Base-by-base conservation (phyloP, 2,797 vertebrate genomes). In the Balearica regulorum region DNA sequence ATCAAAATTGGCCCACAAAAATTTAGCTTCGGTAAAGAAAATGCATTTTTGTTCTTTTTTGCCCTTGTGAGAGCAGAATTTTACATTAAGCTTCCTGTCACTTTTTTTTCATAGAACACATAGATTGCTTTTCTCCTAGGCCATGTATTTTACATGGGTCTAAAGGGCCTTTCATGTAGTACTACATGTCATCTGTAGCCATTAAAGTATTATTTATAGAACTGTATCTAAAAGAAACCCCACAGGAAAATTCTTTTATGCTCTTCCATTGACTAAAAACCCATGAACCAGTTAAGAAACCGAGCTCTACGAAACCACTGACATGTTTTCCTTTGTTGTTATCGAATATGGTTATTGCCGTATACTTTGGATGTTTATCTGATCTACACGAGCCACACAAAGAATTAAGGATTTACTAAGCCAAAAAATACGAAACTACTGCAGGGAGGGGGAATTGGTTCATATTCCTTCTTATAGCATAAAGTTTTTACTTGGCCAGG, bases 1-100 rank as follows among this genome's bases (percentile, higher is more conserved):
- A 95, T 83, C 78, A 95, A 90, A 91, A 94, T 19, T 64, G 35
- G 41, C 25, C 29, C 53, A 62, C 71, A 51, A 92, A 88, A 96
- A 89, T 65, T 78, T 71, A 75, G n/a, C 46, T 83, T 82, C 48
- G 10, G 12, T 62, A 81, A 51, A 51, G 35, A 87, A 93, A 77
- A 71, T 1, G 4, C 3, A 1, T 35, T 71, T 70, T 29, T 33
- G 12, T 25, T 57, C 13, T 65, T 73, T 84, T 84, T 57, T 25
- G 4, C 46, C 25, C 17, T 72, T 84, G 10, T 68, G 51, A 73
- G 37, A 69, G 21, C 19, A 89, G 53, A 94, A 46, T 75, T 90
- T 77, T 22, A 44, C 60, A 73, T 80, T 48, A 55, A 66, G 41
- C 5, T 10, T 77, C 9, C 29, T 44, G 3, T 31, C 15, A 21